Percentiles rank a stretch among this genome's conserved stretches.
Evolutionary conservation across 2,113 vertebrate species (phyloP).

Genomic region (Calonectris borealis): DNA sequence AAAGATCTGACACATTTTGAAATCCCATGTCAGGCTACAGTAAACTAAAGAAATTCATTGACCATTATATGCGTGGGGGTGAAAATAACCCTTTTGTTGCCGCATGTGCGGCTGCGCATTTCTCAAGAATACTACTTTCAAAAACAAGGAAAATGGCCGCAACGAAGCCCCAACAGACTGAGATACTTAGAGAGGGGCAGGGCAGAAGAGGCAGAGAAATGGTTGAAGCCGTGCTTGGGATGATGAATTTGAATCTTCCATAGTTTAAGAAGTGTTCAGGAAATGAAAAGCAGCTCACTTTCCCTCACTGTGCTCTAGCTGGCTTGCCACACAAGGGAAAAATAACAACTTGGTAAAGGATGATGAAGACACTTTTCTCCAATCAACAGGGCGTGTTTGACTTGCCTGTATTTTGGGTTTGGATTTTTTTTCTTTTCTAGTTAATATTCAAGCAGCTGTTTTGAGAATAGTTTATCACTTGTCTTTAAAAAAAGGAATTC

Average conservation of each 20-base stretch:
- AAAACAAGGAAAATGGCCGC: neutral
- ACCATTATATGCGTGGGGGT: rapidly evolving
- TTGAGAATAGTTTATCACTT: neutral
- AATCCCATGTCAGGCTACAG: neutral
- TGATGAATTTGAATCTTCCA: neutral
- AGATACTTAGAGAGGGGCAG: neutral
- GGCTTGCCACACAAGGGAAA: neutral
- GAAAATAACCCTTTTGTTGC: neutral
- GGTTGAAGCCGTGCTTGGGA: neutral
- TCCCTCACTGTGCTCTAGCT: neutral
- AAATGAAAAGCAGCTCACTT: neutral
- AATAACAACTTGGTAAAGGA: neutral
- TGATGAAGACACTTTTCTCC: neutral
- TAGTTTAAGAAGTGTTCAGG: neutral
- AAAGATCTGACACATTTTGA: neutral
- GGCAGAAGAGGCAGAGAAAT: neutral
- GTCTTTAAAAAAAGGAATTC: neutral
- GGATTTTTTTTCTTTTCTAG: neutral
- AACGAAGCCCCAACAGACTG: neutral
- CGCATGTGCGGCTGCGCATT: rapidly evolving
- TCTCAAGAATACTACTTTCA: neutral
- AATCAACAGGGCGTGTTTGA: neutral
- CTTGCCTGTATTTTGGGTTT: neutral
- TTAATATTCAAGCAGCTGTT: neutral
- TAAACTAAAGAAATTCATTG: neutral